Conservation (phyloP, 2,113 vertebrate species). For the Cephalophus harveyi region DNA sequence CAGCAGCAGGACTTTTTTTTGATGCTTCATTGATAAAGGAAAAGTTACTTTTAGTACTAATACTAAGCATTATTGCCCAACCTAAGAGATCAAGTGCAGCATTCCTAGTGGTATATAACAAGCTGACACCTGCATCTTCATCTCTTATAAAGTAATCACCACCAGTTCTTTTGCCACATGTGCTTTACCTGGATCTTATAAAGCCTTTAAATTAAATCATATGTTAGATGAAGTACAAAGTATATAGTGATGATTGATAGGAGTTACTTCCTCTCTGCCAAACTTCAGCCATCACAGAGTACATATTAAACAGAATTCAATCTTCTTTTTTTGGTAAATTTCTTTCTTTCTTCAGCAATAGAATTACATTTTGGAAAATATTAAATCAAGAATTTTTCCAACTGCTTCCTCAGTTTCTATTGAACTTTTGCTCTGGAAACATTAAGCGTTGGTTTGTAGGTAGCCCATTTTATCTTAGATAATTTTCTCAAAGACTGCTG, state of each 20-base stretch:
- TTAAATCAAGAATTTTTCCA: neutral
- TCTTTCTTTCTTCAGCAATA: neutral
- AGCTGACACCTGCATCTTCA: neutral
- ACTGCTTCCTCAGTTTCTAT: neutral
- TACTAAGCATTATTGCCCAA: neutral
- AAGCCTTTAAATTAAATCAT: neutral
- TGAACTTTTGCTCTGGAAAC: neutral
- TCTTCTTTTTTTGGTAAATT: neutral
- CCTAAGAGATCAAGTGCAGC: neutral
- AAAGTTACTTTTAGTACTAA: neutral
- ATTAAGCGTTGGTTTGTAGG: rapidly evolving
- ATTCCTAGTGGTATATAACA: neutral
- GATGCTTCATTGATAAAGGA: neutral
- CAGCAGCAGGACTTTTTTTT: neutral
- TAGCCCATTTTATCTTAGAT: neutral
- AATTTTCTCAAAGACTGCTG: neutral
- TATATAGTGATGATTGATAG: neutral
- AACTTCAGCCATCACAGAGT: neutral
- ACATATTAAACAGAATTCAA: neutral
- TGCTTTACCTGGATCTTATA: neutral
- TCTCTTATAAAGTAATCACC: neutral
- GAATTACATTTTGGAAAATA: neutral
- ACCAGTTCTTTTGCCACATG: neutral
- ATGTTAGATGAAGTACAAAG: neutral
- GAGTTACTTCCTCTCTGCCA: neutral